A percentile compares a stretch with the other conserved stretches of the same genome.
Conservation (phyloP, 2,113 vertebrate species). For the Salvator merianae region DNA sequence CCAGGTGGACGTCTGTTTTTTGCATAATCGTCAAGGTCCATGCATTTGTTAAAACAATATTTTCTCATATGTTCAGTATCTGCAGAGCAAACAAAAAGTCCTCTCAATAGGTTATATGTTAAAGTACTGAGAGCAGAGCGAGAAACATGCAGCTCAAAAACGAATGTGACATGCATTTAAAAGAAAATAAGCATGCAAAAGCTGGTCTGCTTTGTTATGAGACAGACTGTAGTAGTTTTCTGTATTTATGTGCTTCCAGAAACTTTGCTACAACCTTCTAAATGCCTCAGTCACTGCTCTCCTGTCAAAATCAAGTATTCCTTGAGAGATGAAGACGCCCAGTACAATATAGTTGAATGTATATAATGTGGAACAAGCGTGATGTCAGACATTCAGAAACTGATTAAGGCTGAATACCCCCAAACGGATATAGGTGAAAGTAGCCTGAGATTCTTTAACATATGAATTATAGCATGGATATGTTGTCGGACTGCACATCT, state of each 20-base stretch:
- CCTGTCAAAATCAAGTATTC: background rate
- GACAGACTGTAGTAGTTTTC: conserved; percentile 18
- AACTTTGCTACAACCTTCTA: background rate
- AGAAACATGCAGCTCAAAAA: conserved; percentile 42
- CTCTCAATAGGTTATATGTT: conserved; percentile 30
- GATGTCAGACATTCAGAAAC: background rate
- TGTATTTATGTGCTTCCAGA: conserved; percentile 15
- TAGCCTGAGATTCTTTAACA: background rate
- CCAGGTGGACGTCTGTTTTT: conserved; percentile 65
- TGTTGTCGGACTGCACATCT: background rate
- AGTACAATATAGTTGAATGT: background rate
- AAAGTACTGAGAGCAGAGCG: conserved; percentile 12
- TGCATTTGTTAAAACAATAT: conserved; percentile 61
- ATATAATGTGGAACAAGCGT: background rate
- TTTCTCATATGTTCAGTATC: conserved; percentile 52
- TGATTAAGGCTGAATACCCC: background rate
- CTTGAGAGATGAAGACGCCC: background rate
- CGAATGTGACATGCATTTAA: conserved; percentile 18
- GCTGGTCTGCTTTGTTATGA: conserved; percentile 38
- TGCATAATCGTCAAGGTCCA: conserved; percentile 60
- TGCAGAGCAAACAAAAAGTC: conserved; percentile 45
- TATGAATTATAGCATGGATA: background rate
- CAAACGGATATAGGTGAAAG: background rate
- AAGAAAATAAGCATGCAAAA: background rate
- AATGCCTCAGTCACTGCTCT: background rate